Percentiles rank a stretch among this genome's conserved stretches.
Conservation (phyloP, 2,888 invertebrate species). For the Onchidella celtica region DNA sequence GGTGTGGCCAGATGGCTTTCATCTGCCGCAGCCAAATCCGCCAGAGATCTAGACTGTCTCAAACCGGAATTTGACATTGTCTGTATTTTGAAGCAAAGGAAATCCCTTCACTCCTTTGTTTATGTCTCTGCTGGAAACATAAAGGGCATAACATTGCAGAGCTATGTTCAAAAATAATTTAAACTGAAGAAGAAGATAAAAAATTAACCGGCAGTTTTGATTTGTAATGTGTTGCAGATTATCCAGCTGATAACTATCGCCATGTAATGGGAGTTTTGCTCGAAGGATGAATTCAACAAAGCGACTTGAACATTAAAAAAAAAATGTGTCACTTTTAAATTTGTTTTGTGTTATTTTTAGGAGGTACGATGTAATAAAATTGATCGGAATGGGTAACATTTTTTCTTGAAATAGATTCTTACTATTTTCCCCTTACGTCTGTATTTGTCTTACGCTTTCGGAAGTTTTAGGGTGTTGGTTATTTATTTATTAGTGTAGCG, state of each 20-base stretch:
- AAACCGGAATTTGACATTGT: not conserved
- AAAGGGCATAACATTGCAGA: not conserved
- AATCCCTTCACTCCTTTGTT: no score
- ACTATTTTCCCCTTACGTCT: no score
- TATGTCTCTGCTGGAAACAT: no score
- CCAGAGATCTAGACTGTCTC: constrained; percentile 42
- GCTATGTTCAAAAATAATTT: not conserved
- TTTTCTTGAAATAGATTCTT: no score
- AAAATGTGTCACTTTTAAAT: no score
- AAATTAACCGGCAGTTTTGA: not conserved
- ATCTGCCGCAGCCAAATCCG: constrained; percentile 26
- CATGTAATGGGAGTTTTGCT: not conserved
- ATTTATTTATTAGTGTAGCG: no score
- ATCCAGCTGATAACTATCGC: not conserved
- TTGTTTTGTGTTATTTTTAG: no score
- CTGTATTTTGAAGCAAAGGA: not conserved
- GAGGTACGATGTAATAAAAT: no score
- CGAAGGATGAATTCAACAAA: not conserved
- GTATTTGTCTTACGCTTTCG: no score
- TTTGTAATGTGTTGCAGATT: not conserved
- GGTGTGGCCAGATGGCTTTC: not conserved
- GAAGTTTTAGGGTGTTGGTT: no score
- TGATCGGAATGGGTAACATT: no score
- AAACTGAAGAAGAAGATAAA: not conserved
- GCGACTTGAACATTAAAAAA: no score